phyloP scores from a whole-genome alignment of 2,888 invertebrate genomes.

The Chironomus tentans region DNA sequence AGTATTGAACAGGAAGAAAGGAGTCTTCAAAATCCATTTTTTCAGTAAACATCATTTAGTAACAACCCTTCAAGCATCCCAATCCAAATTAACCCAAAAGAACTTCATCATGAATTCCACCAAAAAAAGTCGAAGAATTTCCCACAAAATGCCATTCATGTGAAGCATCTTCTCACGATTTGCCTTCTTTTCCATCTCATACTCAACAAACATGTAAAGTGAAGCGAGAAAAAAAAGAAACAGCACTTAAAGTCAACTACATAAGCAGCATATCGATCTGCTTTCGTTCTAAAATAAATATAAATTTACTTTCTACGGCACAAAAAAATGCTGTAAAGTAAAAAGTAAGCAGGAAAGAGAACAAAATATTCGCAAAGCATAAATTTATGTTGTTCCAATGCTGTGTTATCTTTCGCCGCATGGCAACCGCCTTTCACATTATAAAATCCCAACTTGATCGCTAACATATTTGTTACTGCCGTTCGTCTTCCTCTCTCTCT shows the following conservation, averaged over 20 bases:
- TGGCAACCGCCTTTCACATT: not conserved
- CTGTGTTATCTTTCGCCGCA: not conserved
- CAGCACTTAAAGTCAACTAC: not conserved
- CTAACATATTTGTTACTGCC: not conserved
- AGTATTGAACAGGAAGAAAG: too few relatives aligned
- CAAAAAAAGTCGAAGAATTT: too few relatives aligned
- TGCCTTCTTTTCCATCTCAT: not conserved
- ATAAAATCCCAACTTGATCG: not conserved
- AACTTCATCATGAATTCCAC: too few relatives aligned
- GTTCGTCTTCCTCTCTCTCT: not conserved
- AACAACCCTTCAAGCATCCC: too few relatives aligned
- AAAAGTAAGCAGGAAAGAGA: not conserved
- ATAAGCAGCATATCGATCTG: not conserved
- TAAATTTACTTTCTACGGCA: not conserved
- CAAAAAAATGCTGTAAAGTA: not conserved
- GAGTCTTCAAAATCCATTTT: too few relatives aligned
- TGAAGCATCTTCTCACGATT: conserved; percentile 4
- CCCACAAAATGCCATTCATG: too few relatives aligned
- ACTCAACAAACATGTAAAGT: not conserved
- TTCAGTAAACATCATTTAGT: too few relatives aligned
- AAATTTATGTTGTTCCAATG: not conserved
- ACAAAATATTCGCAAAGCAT: not conserved
- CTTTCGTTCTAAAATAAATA: too few relatives aligned
- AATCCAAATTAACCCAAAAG: too few relatives aligned
- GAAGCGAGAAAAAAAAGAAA: not conserved